Evolutionary conservation across 2,113 vertebrate genomes (phyloP).

Genomic region (Mus spicilegus): DNA sequence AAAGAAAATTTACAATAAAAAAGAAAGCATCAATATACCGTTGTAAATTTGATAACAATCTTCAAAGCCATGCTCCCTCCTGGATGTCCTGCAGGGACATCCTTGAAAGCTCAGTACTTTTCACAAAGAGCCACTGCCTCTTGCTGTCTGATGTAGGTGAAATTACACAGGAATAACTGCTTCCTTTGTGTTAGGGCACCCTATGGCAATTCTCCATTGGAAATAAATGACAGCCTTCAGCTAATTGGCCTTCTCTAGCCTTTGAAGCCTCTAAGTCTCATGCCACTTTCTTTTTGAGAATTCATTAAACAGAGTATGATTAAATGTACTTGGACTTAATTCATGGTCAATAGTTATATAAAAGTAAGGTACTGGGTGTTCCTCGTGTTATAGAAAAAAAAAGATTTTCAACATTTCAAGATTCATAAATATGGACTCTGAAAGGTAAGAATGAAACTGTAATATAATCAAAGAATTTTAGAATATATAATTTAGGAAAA

Average conservation of each 20-base stretch:
- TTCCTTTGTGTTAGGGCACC: neutral
- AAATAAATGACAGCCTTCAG: neutral
- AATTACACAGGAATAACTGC: neutral
- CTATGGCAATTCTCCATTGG: neutral
- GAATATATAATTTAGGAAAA: neutral
- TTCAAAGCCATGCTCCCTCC: neutral
- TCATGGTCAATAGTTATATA: neutral
- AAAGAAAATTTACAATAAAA: no score
- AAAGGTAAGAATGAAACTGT: neutral
- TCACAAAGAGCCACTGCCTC: rapidly evolving
- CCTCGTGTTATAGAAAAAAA: neutral
- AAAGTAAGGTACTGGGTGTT: neutral
- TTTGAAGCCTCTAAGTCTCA: neutral
- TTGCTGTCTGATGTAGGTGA: neutral
- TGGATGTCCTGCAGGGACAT: neutral
- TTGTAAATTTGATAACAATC: neutral
- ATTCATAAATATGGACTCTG: neutral
- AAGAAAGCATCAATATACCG: neutral
- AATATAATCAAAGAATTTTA: neutral
- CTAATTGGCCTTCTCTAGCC: neutral
- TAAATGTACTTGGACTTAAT: neutral
- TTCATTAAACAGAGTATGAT: neutral
- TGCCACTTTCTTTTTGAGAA: neutral
- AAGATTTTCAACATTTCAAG: neutral
- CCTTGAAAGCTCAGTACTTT: neutral